Conservation (phyloP, 1,140 invertebrate genomes). For the Onthophagus taurus region DNA sequence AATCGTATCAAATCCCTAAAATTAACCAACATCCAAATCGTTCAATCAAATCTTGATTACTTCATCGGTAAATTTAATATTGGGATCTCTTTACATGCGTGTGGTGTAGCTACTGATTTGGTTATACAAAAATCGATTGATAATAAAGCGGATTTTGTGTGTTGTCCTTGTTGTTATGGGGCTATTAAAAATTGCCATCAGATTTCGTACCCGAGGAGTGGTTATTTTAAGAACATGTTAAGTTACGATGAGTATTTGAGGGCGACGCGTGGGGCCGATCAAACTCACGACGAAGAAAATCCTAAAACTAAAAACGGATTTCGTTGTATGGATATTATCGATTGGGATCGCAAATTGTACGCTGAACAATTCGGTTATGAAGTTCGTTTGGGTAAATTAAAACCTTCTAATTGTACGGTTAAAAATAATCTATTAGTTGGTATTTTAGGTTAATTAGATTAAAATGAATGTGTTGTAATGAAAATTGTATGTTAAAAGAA, state of each 20-base stretch:
- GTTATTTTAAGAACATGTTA: constrained; percentile 29
- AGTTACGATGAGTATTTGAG: constrained; percentile 62
- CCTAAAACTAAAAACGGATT: constrained; percentile 62
- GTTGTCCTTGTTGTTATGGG: constrained; percentile 94
- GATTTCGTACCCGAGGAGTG: constrained; percentile 63
- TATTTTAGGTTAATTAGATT: constrained; percentile 28
- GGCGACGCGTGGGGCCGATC: constrained; percentile 81
- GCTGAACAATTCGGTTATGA: constrained; percentile 66
- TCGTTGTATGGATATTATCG: constrained; percentile 78
- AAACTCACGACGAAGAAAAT: constrained; percentile 67
- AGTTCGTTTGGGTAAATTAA: constrained; percentile 64
- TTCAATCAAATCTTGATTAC: constrained; percentile 83
- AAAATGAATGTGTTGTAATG: background rate
- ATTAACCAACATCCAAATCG: constrained; percentile 68
- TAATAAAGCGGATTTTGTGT: constrained; percentile 70
- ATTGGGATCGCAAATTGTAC: constrained; percentile 69
- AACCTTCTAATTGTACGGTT: constrained; percentile 74
- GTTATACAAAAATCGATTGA: constrained; percentile 76
- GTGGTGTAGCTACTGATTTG: constrained; percentile 88
- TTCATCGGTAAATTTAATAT: constrained; percentile 70
- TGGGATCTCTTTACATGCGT: constrained; percentile 84
- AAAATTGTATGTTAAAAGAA: too few species aligned
- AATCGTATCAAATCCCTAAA: constrained; percentile 57
- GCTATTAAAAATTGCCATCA: constrained; percentile 65
- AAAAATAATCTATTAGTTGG: constrained; percentile 92